Base-by-base conservation (phyloP, 2,797 vertebrate species). In the Bufotes viridis region DNA sequence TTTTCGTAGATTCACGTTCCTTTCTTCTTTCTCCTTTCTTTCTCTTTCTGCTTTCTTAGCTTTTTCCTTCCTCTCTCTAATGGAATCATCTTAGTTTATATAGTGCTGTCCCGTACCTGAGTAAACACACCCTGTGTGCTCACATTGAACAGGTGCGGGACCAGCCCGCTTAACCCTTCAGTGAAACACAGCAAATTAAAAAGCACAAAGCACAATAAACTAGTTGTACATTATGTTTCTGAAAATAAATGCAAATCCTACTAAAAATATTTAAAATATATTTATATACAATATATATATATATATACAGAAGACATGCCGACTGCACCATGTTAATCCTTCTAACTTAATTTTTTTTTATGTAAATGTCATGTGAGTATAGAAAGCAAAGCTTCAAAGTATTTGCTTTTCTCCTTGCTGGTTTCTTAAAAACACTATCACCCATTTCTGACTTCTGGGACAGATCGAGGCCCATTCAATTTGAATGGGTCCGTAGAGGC, bases 101-200 rank as follows among this genome's bases (percentile, higher is more conserved):
- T 89, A 89, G 85, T 53, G 60, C 85, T 89, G 85, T 84, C 88
- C 85, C 85, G 85, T 89, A 89, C 88, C 88, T 89, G 88, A 87
- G 85, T 89, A 89, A 89, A 89, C 88, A 89, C 85, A 89, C 74
- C 85, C 88, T 89, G 88, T 89, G 79, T 89, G 88, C 75, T 89
- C 75, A 89, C 81, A 87, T 89, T 86, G 87, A 87, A 87, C 88
- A 89, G 88, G 88, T 89, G 88, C 80, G 61, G 85, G 88, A 89
- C 85, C 85, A 84, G 88, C 88, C 88, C 85, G 81, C 63, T 89
- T 89, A 89, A 89, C 88, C 81, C 85, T 84, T 89, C 60, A 87
- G 24, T 79, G 74, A 79, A 81, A 84, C 55, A 18, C 22, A 22
- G 42, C 42, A 42, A 5, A 42, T 42, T 42, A 42, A 42, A 42